Conservation (phyloP, 2,888 invertebrate species). For the Scrobipalpa costella region DNA sequence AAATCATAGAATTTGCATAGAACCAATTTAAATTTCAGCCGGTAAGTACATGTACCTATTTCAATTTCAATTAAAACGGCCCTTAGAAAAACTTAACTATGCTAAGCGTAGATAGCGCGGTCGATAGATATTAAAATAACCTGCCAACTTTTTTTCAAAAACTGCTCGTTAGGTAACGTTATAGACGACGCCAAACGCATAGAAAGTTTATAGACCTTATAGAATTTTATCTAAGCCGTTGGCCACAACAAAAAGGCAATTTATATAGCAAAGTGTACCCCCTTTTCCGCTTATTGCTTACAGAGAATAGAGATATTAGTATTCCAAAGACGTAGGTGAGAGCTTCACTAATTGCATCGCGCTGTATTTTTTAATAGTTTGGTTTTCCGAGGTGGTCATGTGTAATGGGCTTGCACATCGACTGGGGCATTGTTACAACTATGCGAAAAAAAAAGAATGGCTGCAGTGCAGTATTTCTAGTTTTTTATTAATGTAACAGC, state of each 20-base stretch:
- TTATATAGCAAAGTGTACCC: conserved; percentile 21
- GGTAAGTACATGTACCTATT: background rate
- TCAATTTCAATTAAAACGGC: background rate
- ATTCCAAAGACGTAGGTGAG: conserved; percentile 28
- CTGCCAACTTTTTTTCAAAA: background rate
- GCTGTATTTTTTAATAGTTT: conserved; percentile 25
- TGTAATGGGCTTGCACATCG: conserved; percentile 20
- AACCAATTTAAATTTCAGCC: too few relatives aligned
- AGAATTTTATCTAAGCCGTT: conserved; percentile 19
- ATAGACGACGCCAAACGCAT: too few relatives aligned
- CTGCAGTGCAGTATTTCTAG: too few relatives aligned
- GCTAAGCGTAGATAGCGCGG: background rate
- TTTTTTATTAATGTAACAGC: too few relatives aligned
- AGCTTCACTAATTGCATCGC: conserved; percentile 29
- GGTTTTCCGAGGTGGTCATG: conserved; percentile 24
- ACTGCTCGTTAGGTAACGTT: background rate
- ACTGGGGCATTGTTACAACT: background rate
- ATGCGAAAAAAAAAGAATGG: background rate
- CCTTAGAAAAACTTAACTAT: background rate
- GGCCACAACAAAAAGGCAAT: conserved; percentile 14
- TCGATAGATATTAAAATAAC: background rate
- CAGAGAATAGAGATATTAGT: conserved; percentile 27
- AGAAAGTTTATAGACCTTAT: conserved; percentile 10
- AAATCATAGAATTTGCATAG: too few relatives aligned
- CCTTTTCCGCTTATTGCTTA: conserved; percentile 26